These are phyloP conservation scores for Flexamia atlantica DNA, from an alignment of 2,888 invertebrate species.

Conservation along the genomic window DNA sequence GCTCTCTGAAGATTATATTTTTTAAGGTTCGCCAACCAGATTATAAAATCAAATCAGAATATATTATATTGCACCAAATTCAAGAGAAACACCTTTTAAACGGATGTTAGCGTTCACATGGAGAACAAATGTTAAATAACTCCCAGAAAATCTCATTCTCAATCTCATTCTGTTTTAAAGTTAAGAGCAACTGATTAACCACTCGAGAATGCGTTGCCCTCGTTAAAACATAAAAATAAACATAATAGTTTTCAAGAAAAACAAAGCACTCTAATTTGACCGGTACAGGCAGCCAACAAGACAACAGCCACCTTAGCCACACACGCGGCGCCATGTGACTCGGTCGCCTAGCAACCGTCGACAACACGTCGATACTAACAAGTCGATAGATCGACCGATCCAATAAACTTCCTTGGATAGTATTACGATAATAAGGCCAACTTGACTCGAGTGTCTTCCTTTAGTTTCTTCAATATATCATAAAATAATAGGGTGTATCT, in stretches of 20 bases:
- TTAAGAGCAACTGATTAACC: no score
- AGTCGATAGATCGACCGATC: conserved; percentile 8
- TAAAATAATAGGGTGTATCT: no score
- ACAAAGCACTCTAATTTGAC: conserved; percentile 13
- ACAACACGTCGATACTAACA: conserved; percentile 12
- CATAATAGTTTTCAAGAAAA: conserved; percentile 11
- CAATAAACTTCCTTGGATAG: not conserved
- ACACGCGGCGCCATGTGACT: conserved; percentile 6
- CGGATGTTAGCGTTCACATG: no score
- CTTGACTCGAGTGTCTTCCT: not conserved
- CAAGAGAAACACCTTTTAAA: no score
- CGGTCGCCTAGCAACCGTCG: conserved; percentile 3
- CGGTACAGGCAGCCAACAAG: not conserved
- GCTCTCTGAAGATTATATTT: no score
- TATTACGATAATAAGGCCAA: not conserved
- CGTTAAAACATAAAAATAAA: not conserved
- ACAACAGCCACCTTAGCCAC: not conserved
- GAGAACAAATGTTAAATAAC: no score
- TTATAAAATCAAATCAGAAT: no score
- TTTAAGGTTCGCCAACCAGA: no score
- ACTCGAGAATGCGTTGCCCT: no score
- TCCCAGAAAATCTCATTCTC: no score
- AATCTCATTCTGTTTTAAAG: not conserved
- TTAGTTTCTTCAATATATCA: no score
- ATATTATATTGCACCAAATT: no score